phyloP scores from a whole-genome alignment of 2,113 vertebrate genomes.

The Aspidoscelis tigris region DNA sequence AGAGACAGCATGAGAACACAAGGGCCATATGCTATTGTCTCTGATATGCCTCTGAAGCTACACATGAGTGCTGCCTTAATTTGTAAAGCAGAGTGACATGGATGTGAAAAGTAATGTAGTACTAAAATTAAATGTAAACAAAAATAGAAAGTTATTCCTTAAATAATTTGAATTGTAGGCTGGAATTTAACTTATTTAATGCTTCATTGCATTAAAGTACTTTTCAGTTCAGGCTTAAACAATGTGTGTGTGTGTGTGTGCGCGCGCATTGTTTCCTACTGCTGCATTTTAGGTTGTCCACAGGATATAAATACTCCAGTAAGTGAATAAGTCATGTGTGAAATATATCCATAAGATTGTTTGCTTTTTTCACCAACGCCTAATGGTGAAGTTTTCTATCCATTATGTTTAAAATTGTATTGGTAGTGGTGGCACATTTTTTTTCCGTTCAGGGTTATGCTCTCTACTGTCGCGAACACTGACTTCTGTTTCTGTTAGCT shows the following conservation, averaged over 20 bases:
- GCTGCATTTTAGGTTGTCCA: not conserved
- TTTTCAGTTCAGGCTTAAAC: not conserved
- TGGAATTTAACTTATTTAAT: not conserved
- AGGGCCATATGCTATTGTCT: no score
- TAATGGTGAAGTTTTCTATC: no score
- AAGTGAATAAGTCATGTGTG: no score
- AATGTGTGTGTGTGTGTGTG: not conserved
- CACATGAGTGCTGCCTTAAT: not conserved
- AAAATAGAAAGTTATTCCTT: not conserved
- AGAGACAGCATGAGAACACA: no score
- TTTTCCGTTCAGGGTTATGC: not conserved
- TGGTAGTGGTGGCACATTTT: no score
- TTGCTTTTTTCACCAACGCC: no score
- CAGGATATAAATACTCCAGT: no score
- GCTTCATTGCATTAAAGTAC: not conserved
- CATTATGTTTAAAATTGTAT: no score
- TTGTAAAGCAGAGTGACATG: not conserved
- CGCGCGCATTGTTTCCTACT: not conserved
- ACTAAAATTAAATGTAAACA: not conserved
- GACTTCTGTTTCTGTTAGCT: no score
- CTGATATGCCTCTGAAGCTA: not conserved
- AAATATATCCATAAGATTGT: no score
- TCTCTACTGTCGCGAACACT: not conserved
- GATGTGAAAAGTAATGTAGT: not conserved
- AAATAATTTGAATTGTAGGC: not conserved